Evolutionary conservation across 2,888 invertebrate species (phyloP).

Genomic region (Argyra leucocephala): DNA sequence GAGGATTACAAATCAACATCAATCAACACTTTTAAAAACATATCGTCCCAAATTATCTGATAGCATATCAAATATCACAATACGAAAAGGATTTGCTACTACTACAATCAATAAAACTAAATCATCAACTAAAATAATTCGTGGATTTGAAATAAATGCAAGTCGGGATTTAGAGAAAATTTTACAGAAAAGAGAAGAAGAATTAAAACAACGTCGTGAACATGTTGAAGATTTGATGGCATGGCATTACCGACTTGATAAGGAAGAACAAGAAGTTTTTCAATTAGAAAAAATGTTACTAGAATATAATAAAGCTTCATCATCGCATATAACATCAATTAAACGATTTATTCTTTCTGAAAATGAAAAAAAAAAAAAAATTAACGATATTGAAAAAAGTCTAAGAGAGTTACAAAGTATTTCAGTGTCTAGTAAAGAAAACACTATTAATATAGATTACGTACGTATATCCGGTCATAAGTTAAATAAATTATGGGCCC

Average conservation of each 20-base stretch:
- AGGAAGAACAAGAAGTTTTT: slow-evolving; percentile 47
- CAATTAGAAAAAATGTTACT: slow-evolving; percentile 40
- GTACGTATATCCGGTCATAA: slow-evolving; percentile 37
- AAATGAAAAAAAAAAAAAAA: slow-evolving; percentile 30
- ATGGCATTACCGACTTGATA: slow-evolving; percentile 48
- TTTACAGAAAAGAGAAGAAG: slow-evolving; percentile 45
- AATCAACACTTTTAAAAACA: neutral
- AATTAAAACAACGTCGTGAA: slow-evolving; percentile 43
- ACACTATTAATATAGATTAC: slow-evolving; percentile 23
- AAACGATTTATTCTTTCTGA: slow-evolving; percentile 10
- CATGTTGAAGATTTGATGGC: slow-evolving; percentile 46
- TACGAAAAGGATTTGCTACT: slow-evolving; percentile 12
- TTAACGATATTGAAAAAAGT: slow-evolving; percentile 35
- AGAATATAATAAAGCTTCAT: slow-evolving; percentile 11
- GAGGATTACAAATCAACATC: neutral
- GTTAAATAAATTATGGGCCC: slow-evolving; percentile 44
- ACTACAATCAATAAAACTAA: slow-evolving; percentile 10
- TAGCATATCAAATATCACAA: slow-evolving; percentile 16
- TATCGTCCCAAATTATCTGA: neutral
- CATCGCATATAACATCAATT: slow-evolving; percentile 7
- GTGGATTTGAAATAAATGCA: slow-evolving; percentile 30
- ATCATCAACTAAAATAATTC: slow-evolving; percentile 26
- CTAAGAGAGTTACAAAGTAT: slow-evolving; percentile 31
- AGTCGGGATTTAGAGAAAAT: slow-evolving; percentile 30
- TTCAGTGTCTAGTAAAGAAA: slow-evolving; percentile 22